Evolutionary conservation across 2,797 vertebrate genomes (phyloP).

Genomic region (Ambastaia sidthimunki): DNA sequence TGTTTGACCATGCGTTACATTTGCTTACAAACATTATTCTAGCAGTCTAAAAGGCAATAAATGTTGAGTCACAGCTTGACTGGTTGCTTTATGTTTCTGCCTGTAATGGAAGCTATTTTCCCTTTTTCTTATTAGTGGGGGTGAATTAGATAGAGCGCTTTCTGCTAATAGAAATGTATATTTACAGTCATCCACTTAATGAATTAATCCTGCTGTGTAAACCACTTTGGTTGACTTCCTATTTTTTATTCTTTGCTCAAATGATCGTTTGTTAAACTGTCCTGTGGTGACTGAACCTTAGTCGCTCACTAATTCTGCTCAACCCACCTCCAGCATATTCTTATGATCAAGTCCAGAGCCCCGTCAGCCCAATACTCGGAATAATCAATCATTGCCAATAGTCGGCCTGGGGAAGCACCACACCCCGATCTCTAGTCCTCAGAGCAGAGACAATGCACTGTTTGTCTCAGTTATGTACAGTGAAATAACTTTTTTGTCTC

Average conservation of each 20-base stretch:
- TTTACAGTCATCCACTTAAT: slow-evolving; percentile 53
- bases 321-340: background rate
- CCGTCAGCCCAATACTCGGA: background rate
- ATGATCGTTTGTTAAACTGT: slow-evolving; percentile 24
- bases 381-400: slow-evolving; percentile 1
- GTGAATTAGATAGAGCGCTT: slow-evolving; percentile 32
- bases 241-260: background rate
- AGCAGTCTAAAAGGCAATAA: slow-evolving; percentile 18
- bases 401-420: background rate
- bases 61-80: slow-evolving; percentile 41
- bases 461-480: slow-evolving; percentile 6
- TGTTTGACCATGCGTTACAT: background rate
- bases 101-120: slow-evolving; percentile 34
- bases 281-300: slow-evolving; percentile 11
- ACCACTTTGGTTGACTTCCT: slow-evolving; percentile 9
- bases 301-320: slow-evolving; percentile 6
- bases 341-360: background rate
- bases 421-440: background rate
- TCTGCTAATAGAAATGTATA: slow-evolving; percentile 42
- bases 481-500: slow-evolving; percentile 13
- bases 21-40: slow-evolving; percentile 23
- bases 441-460: slow-evolving; percentile 7
- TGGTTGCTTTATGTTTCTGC: slow-evolving; percentile 30
- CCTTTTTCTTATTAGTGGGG: slow-evolving; percentile 29
- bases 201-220: slow-evolving; percentile 56